Evolutionary conservation across 2,797 vertebrate species (phyloP), one percentile per base, ranked within the genome.

Genomic region (Fistularia tabacaria): DNA sequence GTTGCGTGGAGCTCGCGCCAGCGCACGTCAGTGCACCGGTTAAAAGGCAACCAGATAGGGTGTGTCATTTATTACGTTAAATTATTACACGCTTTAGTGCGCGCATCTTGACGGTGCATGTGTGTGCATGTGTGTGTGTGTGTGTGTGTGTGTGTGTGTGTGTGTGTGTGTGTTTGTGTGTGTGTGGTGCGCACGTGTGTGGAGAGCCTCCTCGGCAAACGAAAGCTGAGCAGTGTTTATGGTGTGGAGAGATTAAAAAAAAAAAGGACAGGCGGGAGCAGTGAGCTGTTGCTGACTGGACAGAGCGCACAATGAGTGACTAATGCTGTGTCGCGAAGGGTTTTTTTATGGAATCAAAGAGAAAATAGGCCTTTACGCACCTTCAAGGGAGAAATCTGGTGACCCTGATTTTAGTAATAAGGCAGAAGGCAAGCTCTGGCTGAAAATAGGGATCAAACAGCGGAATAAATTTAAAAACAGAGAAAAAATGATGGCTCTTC

Each of bases 11-110:
- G 74, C 62, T 58, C 15, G 38, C 50, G 76, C 53, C 71, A 60
- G 73, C 68, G 50, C 80, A 80, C 66, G 70, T 80, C 80, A 59
- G 57, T 13, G 0, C 13, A 8, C 47, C 42, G 69, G 71, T 64
- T 53, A 53, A 55, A 66, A 51, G 73, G 73, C 69, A 49, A 57
- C 66, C 74, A 64, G 74, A 82, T 55, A 62, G 58, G 51, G 59
- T 8, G 40, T 61, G 70, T 86, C 80, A 74, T 83, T 83, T 77
- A 61, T 74, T 49, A 75, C 64, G 46, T 73, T 83, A 73, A 86
- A 73, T 59, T 53, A 77, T 74, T 43, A 13, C 12, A 52, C 59
- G 71, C 77, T 79, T 79, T 62, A 50, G 64, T 61, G 65, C 57
- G 64, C 55, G 66, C 59, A 66, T 78, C 64, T 60, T 14, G 25